These are phyloP conservation scores for Corynorhinus townsendii DNA, from an alignment of 2,113 vertebrate species.

Conservation along the genomic window DNA sequence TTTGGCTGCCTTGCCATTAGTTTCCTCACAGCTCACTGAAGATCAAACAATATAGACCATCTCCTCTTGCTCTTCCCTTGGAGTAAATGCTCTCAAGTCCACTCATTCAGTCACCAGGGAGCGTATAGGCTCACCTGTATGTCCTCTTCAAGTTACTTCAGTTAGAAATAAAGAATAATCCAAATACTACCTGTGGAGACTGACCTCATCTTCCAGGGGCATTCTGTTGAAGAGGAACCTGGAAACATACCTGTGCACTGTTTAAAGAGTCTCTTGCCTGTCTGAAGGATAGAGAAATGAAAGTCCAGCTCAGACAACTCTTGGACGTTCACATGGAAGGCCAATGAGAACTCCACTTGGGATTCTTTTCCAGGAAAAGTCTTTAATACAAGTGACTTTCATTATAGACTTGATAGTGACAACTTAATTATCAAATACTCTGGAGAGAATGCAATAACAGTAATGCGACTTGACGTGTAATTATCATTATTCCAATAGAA, in stretches of 20 bases:
- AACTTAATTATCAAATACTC: constrained; percentile 62
- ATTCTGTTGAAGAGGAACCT: neutral
- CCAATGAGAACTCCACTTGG: neutral
- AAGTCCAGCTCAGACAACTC: neutral
- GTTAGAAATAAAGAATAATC: neutral
- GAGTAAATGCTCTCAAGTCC: neutral
- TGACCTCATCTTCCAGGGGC: too few species aligned
- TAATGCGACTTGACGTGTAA: constrained; percentile 58
- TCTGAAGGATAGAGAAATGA: neutral
- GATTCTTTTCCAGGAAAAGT: constrained; percentile 11
- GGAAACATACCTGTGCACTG: neutral
- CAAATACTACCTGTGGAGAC: too few species aligned
- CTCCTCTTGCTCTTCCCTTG: neutral
- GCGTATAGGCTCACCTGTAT: neutral
- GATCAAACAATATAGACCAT: neutral
- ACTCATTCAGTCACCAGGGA: neutral
- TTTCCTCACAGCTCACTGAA: neutral
- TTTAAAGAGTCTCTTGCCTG: neutral
- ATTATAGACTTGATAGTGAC: constrained; percentile 24
- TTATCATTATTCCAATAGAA: constrained; percentile 62
- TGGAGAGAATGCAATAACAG: constrained; percentile 41
- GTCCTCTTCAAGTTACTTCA: neutral
- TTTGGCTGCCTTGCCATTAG: neutral
- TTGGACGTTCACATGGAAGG: neutral
- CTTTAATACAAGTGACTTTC: constrained; percentile 50